Evolutionary conservation across 1,140 invertebrate genomes (phyloP).

Genomic region (Nixonia krombeini): DNA sequence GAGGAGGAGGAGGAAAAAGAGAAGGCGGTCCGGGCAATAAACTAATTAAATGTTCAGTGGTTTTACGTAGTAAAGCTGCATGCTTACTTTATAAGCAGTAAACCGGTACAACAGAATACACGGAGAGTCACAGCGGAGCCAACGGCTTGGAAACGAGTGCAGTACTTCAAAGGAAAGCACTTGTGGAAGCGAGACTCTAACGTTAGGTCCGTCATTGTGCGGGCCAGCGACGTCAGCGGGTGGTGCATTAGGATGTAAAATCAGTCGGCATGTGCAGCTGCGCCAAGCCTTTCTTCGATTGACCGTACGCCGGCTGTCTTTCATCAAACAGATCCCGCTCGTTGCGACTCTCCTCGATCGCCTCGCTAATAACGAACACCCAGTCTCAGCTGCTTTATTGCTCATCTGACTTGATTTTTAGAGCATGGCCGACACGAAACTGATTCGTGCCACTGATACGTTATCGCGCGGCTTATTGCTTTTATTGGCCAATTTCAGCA

Average conservation of each 20-base stretch:
- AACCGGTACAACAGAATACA: conserved; percentile 23
- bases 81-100: conserved; percentile 30
- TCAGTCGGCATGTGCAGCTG: conserved; percentile 35
- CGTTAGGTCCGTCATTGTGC: conserved; percentile 44
- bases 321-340: conserved; percentile 27
- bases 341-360: conserved; percentile 9
- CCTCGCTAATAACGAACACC: too few relatives aligned
- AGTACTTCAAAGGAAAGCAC: conserved; percentile 51
- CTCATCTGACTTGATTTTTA: too few relatives aligned
- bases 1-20: too few relatives aligned
- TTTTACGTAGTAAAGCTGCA: conserved; percentile 31
- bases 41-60: conserved; percentile 42
- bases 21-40: conserved; percentile 10
- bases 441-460: background rate
- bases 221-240: conserved; percentile 29
- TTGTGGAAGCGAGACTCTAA: conserved; percentile 26
- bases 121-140: conserved; percentile 22
- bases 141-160: conserved; percentile 48
- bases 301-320: conserved; percentile 37
- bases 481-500: background rate
- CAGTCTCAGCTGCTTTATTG: too few relatives aligned
- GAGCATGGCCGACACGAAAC: too few relatives aligned
- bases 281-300: conserved; percentile 36
- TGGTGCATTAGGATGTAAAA: conserved; percentile 44
- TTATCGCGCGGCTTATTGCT: background rate